These are phyloP conservation scores for Ditula angustiorana DNA, from an alignment of 2,888 invertebrate species.

Conservation along the genomic window DNA sequence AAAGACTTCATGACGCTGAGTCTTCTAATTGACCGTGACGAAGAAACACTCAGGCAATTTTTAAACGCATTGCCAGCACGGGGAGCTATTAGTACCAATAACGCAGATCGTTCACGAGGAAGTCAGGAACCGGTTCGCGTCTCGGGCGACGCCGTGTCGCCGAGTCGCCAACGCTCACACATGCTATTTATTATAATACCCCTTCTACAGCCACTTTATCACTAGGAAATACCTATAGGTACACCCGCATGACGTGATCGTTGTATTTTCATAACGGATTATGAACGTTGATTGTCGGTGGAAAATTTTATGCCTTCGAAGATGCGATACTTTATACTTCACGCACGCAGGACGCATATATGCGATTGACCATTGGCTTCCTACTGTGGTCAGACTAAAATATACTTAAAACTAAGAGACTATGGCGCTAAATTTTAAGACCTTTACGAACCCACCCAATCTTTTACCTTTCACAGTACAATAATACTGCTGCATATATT, in stretches of 20 bases:
- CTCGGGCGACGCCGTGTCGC: constrained; percentile 63
- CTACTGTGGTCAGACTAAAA: too few species aligned
- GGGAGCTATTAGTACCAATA: constrained; percentile 66
- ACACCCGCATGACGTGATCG: constrained; percentile 59
- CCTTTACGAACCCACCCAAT: too few species aligned
- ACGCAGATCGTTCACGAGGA: constrained; percentile 70
- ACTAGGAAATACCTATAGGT: constrained; percentile 61
- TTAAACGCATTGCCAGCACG: constrained; percentile 6
- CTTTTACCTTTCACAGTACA: too few species aligned
- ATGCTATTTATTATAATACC: constrained; percentile 75
- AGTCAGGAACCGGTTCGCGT: constrained; percentile 70
- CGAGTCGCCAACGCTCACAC: constrained; percentile 68
- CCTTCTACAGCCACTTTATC: constrained; percentile 63
- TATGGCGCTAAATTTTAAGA: too few species aligned
- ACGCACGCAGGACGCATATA: too few species aligned
- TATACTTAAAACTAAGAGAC: too few species aligned
- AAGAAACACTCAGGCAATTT: background rate
- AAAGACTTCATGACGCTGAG: background rate
- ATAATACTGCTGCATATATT: too few species aligned
- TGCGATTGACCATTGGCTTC: too few species aligned
- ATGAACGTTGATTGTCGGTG: constrained; percentile 27
- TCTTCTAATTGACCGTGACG: background rate
- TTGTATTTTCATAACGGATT: constrained; percentile 41
- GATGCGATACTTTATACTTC: background rate
- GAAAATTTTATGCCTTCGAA: constrained; percentile 25